These are phyloP conservation scores for Gymnorhina tibicen DNA, from an alignment of 2,113 vertebrate species.

Conservation along the genomic window DNA sequence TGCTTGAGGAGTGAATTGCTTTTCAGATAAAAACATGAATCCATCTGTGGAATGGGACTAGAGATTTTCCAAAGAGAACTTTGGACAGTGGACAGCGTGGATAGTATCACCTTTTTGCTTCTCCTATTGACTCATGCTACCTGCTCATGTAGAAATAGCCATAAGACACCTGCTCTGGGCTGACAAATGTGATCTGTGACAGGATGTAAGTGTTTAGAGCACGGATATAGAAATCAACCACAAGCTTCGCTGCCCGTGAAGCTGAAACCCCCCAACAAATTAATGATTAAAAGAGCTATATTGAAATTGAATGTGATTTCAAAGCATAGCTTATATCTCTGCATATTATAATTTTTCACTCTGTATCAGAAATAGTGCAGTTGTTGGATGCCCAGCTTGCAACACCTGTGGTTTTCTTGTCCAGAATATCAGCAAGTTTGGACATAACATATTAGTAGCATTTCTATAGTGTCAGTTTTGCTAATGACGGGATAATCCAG, in stretches of 20 bases:
- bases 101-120: neutral
- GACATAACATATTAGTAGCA: neutral
- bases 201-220: neutral
- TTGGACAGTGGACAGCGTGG: neutral
- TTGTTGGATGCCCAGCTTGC: neutral
- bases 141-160: neutral
- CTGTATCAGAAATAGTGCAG: neutral
- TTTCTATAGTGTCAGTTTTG: neutral
- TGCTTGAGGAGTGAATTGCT: neutral
- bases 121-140: neutral
- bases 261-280: fast-evolving
- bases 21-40: neutral
- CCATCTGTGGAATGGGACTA: neutral
- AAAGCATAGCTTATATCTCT: neutral
- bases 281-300: neutral
- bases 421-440: neutral
- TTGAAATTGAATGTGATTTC: neutral
- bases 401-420: neutral
- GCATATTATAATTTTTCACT: neutral
- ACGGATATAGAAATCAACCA: neutral
- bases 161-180: neutral
- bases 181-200: neutral
- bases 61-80: neutral
- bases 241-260: neutral
- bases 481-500: neutral